Conservation (phyloP, 2,888 invertebrate genomes). For the Phrixothrix hirtus region DNA sequence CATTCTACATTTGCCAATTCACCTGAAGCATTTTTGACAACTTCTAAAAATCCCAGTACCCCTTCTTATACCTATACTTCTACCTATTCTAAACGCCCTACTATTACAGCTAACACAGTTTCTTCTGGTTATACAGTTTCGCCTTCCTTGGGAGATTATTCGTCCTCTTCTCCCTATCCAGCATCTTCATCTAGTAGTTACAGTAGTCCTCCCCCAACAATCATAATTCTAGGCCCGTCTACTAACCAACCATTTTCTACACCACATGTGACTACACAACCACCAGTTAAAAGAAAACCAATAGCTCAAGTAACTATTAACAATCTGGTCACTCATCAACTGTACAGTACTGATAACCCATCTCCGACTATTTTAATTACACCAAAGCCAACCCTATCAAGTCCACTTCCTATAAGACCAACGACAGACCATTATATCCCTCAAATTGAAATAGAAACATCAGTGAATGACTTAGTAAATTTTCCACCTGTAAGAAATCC, state of each 20-base stretch:
- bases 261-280: conserved; percentile 18
- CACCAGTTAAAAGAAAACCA: conserved; percentile 54
- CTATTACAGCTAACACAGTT: conserved; percentile 36
- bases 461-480: conserved; percentile 65
- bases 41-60: conserved; percentile 50
- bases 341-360: conserved; percentile 59
- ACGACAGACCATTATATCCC: conserved; percentile 41
- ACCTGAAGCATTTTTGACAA: conserved; percentile 41
- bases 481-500: conserved; percentile 87
- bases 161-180: conserved; percentile 30
- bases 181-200: conserved; percentile 32
- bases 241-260: conserved; percentile 23
- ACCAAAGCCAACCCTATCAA: conserved; percentile 63
- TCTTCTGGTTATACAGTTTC: conserved; percentile 42
- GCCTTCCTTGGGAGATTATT: background rate
- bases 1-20: conserved; percentile 46
- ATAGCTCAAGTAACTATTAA: conserved; percentile 62
- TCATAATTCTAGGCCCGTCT: conserved; percentile 63
- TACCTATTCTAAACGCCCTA: conserved; percentile 42
- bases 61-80: conserved; percentile 54
- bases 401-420: conserved; percentile 41
- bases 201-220: conserved; percentile 61
- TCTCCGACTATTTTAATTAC: conserved; percentile 70
- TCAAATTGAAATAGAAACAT: conserved; percentile 63
- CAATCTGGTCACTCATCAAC: conserved; percentile 64